A percentile compares a stretch with the other conserved stretches of the same genome.
Evolutionary conservation across 2,888 invertebrate genomes (phyloP).

Genomic region (Drosophila meridiana): DNA sequence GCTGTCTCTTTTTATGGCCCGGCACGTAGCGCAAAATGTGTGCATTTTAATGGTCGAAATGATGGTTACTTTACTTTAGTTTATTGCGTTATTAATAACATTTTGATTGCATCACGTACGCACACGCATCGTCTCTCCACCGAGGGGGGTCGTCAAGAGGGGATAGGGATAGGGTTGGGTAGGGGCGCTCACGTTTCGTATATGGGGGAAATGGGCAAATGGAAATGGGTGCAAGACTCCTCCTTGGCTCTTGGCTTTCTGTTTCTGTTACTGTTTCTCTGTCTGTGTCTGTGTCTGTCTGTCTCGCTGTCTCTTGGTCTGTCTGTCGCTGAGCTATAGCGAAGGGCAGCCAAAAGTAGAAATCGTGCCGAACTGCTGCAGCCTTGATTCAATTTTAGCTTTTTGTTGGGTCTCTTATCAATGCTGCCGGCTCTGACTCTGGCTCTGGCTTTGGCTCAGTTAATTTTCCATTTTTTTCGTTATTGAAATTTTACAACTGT

Average conservation of each 20-base stretch:
- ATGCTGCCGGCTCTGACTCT: constrained; percentile 38
- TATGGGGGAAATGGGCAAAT: not conserved
- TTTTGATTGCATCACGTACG: constrained; percentile 80
- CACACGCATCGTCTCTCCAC: constrained; percentile 54
- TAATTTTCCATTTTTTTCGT: constrained; percentile 4
- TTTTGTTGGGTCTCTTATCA: constrained; percentile 56
- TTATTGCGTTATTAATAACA: constrained; percentile 80
- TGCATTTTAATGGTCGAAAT: constrained; percentile 78
- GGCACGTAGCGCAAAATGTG: constrained; percentile 69
- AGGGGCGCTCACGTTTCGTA: constrained; percentile 5
- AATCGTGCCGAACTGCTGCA: constrained; percentile 63
- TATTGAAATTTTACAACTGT: constrained; percentile 9
- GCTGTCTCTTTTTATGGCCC: constrained; percentile 15
- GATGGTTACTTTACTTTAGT: constrained; percentile 73
- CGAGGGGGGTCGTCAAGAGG: not conserved
- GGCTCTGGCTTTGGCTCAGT: constrained; percentile 10
- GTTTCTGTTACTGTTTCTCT: not conserved
- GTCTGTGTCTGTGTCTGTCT: not conserved
- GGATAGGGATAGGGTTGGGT: not conserved
- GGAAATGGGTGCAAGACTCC: constrained; percentile 11
- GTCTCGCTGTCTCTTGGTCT: not conserved
- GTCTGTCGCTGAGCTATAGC: constrained; percentile 16
- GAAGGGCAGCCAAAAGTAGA: constrained; percentile 72
- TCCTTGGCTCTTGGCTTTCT: constrained; percentile 7
- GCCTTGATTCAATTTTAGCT: constrained; percentile 57